phyloP scores from a whole-genome alignment of 2,113 vertebrate species.

The Malurus elegans region DNA sequence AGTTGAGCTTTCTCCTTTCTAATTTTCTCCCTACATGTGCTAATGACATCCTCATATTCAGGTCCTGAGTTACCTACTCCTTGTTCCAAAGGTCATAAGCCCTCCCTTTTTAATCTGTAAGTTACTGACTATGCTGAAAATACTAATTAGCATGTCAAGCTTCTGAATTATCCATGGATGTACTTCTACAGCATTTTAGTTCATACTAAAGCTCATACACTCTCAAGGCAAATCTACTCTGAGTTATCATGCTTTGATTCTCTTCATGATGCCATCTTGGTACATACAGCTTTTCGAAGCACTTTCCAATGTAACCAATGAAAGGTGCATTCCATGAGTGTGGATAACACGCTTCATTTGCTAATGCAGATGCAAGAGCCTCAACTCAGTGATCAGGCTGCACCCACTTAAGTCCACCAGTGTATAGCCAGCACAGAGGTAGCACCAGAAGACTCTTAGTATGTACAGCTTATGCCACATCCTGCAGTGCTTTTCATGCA shows the following conservation, averaged over 20 bases:
- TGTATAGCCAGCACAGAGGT: neutral
- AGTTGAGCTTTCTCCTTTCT: neutral
- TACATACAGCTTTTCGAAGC: neutral
- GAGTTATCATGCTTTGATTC: rapidly evolving
- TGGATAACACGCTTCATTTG: neutral
- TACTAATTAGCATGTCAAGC: neutral
- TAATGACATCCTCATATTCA: neutral
- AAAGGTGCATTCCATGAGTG: neutral
- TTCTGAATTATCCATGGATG: neutral
- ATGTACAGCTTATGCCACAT: neutral
- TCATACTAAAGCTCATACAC: neutral
- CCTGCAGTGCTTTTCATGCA: neutral
- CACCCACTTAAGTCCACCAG: neutral
- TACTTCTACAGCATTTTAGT: neutral
- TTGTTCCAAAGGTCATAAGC: neutral
- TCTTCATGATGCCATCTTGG: neutral
- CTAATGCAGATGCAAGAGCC: neutral
- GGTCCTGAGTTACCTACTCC: neutral
- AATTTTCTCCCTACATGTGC: neutral
- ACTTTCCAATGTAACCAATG: neutral
- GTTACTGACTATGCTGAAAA: neutral
- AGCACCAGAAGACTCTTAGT: neutral
- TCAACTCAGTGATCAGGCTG: neutral
- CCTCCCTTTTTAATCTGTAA: neutral
- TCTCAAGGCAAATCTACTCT: neutral